A percentile compares a stretch with the other conserved stretches of the same genome.
Evolutionary conservation across 2,113 vertebrate genomes (phyloP).

Genomic region (Sylvicapra grimmia): DNA sequence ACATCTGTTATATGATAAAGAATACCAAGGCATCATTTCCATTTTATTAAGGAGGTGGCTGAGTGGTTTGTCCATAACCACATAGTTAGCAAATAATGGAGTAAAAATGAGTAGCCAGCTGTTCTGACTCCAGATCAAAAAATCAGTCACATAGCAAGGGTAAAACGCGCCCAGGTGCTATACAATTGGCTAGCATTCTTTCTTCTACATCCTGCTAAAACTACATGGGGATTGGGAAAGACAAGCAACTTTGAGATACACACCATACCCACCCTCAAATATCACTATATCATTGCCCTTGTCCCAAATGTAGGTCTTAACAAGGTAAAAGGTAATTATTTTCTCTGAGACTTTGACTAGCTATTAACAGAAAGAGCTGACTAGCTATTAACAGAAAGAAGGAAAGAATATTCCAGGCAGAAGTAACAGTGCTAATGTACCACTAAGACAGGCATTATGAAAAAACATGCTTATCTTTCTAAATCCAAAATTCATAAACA

Average conservation of each 20-base stretch:
- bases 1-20: background rate
- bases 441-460: background rate
- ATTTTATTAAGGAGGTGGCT: background rate
- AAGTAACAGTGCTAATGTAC: background rate
- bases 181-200: accelerated
- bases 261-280: accelerated
- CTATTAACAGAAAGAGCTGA: background rate
- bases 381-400: background rate
- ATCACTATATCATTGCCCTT: background rate
- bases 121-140: background rate
- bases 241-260: background rate
- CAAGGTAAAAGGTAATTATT: background rate
- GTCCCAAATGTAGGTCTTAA: background rate
- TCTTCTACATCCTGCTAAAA: background rate
- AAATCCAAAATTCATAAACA: background rate
- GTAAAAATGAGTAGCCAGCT: background rate
- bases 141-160: background rate
- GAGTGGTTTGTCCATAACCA: background rate
- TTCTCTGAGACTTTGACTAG: background rate
- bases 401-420: background rate
- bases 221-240: background rate
- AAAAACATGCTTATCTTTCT: background rate
- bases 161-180: accelerated
- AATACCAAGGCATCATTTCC: background rate
- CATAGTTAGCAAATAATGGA: background rate